A percentile compares a stretch with the other conserved stretches of the same genome.
Conservation (phyloP, 2,797 vertebrate genomes). For the Myiothlypis coronata region DNA sequence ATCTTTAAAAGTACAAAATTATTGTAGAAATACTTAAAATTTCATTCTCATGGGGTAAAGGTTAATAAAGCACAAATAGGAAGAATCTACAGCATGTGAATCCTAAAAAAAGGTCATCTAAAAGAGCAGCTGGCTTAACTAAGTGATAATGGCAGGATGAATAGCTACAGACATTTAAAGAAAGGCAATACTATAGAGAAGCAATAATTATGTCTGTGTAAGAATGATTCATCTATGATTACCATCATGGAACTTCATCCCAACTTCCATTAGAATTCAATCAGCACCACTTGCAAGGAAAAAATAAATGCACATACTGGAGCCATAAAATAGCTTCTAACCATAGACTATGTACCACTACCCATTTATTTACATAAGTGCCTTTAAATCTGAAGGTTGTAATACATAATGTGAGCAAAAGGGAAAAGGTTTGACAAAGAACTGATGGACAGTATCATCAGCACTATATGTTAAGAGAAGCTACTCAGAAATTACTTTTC, state of each 20-base stretch:
- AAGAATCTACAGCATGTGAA: not conserved
- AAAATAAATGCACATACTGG: not conserved
- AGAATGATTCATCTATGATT: conserved; percentile 2
- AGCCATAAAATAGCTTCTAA: not conserved
- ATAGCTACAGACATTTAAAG: not conserved
- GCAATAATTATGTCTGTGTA: conserved; percentile 1
- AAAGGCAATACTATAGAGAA: not conserved
- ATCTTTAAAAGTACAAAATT: not conserved
- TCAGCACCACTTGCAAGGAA: not conserved
- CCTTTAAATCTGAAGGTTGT: not conserved
- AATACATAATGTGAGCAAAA: not conserved
- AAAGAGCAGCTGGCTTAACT: not conserved
- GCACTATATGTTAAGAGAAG: not conserved
- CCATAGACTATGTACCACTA: not conserved
- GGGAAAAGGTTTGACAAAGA: not conserved
- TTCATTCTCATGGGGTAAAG: not conserved
- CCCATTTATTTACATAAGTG: not conserved
- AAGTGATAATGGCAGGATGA: not conserved
- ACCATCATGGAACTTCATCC: not conserved
- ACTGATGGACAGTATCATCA: not conserved
- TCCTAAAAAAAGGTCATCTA: not conserved
- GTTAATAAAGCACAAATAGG: not conserved
- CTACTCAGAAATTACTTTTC: not conserved
- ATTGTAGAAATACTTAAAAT: not conserved
- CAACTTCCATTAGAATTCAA: not conserved